Base-by-base conservation (phyloP, 2,113 vertebrate species). In the Theristicus caerulescens region DNA sequence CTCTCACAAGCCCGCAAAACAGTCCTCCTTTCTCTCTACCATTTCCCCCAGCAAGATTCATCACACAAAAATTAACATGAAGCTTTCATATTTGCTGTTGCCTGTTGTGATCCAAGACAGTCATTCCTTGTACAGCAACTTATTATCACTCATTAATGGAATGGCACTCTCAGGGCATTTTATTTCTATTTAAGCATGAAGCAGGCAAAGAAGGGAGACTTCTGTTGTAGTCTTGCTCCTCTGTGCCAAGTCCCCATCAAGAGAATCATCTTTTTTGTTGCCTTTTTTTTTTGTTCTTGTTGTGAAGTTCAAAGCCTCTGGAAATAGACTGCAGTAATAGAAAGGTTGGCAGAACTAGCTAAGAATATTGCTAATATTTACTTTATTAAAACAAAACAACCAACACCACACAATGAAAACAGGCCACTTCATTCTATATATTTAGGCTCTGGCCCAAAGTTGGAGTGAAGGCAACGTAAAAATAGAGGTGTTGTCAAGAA, bases 301-400 rank as follows among this genome's bases (percentile, higher is more conserved):
- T 72, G 81, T 19, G 58, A 94, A 93, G 66, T 85, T 89, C 81
- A 87, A 91, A 86, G n/a, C 73, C 46, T 87, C 91, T 84, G 57
- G 62, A 96, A 96, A 96, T 1, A 94, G 91, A 72, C 51, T 42
- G 44, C 65, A 67, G 77, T 80, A 93, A 91, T 17, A 78, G 89
- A 91, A 90, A 90, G 32, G 62, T 22, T 88, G 89, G 82, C 87
- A 91, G 89, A 90, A 94, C 51, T 27, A 91, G 54, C 83, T 38
- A 94, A 87, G 65, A 94, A 34, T 65, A 97, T 47, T 71, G 40
- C 78, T 77, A 59, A 77, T 25, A 79, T 72, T 95, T 90, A 58
- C 38, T 93, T 95, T 67, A 96, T 51, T 70, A 79, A 94, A 91
- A 87, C 70, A 96, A 94, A 97, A 82, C 79, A 91, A 69, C 54